Evolutionary conservation across 2,797 vertebrate genomes (phyloP), one percentile per base, ranked within the genome.

Genomic region (Labroides dimidiatus): DNA sequence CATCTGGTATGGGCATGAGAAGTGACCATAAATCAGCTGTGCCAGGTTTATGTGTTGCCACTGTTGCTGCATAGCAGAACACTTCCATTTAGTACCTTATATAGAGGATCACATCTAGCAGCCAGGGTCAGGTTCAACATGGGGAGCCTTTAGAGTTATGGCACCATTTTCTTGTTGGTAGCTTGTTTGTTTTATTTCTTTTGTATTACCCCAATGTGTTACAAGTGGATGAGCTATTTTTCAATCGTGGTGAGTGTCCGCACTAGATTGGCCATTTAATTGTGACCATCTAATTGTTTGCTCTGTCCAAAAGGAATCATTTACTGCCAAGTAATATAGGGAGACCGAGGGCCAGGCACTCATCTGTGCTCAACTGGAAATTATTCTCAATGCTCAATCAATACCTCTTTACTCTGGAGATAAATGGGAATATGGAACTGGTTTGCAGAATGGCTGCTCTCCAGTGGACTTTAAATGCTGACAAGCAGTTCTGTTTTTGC

Each of bases 1-100:
- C 87, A 89, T 88, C 89, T 93, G 90, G 83, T 80, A 79, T 80
- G 77, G 84, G 66, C 85, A 67, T 50, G 78, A 83, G 85, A 69
- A 20, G 58, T 80, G 63, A 54, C 48, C 19, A 75, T 91, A 89
- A 92, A 91, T 92, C 87, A 81, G 55, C 21, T 5, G 43, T 50
- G 79, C 80, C 61, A 54, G 75, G 58, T 93, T 92, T 90, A 91
- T 89, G 85, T 82, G 82, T 39, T 23, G 66, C 81, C 65, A 59
- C 77, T 69, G 76, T 71, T 82, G 81, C 83, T 81, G 87, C 82
- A 84, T 81, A 72, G 77, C 64, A 55, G 71, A 73, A 66, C 84
- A 67, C 74, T 81, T 68, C 33, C 52, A 61, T 87, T 86, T 88
- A 84, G 61, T 68, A 72, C 78, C 72, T 69, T 56, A 61, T 73